Percentiles rank a stretch among this genome's conserved stretches.
phyloP scores from a whole-genome alignment of 2,888 invertebrate genomes.

The Teinopalpus imperialis region DNA sequence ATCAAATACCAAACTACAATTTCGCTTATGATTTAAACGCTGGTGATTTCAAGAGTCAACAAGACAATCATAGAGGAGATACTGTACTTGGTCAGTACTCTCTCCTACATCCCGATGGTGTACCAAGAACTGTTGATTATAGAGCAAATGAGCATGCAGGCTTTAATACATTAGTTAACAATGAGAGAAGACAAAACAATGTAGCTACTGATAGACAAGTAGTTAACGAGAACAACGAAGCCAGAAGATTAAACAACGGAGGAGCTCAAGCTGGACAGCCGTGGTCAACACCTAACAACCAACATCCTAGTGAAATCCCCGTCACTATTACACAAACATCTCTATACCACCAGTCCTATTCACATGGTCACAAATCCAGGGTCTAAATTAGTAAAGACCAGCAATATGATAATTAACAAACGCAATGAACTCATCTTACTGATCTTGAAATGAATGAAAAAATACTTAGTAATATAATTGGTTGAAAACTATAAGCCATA shows the following conservation, averaged over 20 bases:
- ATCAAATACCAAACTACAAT: conserved; percentile 63
- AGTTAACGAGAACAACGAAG: conserved; percentile 10
- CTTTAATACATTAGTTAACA: conserved; percentile 73
- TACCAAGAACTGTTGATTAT: conserved; percentile 74
- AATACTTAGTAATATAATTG: too few relatives aligned
- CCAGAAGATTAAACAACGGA: conserved; percentile 1
- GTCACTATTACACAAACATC: conserved; percentile 58
- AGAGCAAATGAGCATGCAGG: conserved; percentile 73
- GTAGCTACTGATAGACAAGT: conserved; percentile 1
- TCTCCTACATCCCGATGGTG: conserved; percentile 72
- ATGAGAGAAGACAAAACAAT: conserved; percentile 38
- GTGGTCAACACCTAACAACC: conserved; percentile 1
- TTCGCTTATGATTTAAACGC: conserved; percentile 73
- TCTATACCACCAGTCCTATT: conserved; percentile 55
- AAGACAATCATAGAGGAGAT: conserved; percentile 68
- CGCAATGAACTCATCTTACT: too few relatives aligned
- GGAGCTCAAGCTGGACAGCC: conserved; percentile 7
- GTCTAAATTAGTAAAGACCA: conserved; percentile 37
- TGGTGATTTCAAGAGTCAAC: conserved; percentile 75
- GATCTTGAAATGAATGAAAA: too few relatives aligned
- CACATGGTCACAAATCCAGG: conserved; percentile 50
- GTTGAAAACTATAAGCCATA: too few relatives aligned
- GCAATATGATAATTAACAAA: too few relatives aligned
- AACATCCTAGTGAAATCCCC: conserved; percentile 40
- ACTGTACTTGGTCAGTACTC: conserved; percentile 74